Percentiles rank a stretch among this genome's conserved stretches.
Conservation (phyloP, 1,140 invertebrate genomes). For the Leptonema lineaticorne region DNA sequence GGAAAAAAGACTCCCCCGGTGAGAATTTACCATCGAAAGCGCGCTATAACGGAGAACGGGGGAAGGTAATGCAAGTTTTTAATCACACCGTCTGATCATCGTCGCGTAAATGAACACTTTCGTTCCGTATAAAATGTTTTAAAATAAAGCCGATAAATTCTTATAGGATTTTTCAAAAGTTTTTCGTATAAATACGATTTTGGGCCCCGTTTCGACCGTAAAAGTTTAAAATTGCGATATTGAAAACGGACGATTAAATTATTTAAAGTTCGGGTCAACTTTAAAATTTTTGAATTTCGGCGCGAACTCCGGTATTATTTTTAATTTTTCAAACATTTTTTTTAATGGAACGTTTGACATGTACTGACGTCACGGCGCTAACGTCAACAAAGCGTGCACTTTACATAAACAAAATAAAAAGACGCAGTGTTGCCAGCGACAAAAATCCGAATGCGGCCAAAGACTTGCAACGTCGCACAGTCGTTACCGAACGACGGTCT, state of each 20-base stretch:
- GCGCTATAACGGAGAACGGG: not conserved
- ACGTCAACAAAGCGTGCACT: conserved; percentile 38
- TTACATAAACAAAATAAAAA: conserved; percentile 39
- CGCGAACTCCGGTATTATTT: not conserved
- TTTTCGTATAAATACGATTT: too few species aligned
- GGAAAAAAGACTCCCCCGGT: conserved; percentile 1
- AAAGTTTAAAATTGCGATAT: too few species aligned
- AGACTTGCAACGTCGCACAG: not conserved
- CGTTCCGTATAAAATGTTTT: not conserved
- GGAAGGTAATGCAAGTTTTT: conserved; percentile 1
- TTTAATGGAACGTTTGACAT: conserved; percentile 27
- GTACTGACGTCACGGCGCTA: conserved; percentile 32
- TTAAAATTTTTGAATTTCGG: too few species aligned
- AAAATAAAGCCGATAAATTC: not conserved
- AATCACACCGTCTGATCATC: conserved; percentile 3
- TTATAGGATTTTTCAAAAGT: not conserved
- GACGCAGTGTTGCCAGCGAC: conserved; percentile 23
- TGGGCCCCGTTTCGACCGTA: too few species aligned
- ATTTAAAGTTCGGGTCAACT: too few species aligned
- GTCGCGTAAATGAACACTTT: not conserved
- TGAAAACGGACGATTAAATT: too few species aligned
- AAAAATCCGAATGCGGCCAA: not conserved
- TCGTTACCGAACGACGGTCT: not conserved
- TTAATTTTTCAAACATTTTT: too few species aligned
- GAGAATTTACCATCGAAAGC: not conserved